phyloP scores from a whole-genome alignment of 1,140 invertebrate species.

The Drosophila sechellia region DNA sequence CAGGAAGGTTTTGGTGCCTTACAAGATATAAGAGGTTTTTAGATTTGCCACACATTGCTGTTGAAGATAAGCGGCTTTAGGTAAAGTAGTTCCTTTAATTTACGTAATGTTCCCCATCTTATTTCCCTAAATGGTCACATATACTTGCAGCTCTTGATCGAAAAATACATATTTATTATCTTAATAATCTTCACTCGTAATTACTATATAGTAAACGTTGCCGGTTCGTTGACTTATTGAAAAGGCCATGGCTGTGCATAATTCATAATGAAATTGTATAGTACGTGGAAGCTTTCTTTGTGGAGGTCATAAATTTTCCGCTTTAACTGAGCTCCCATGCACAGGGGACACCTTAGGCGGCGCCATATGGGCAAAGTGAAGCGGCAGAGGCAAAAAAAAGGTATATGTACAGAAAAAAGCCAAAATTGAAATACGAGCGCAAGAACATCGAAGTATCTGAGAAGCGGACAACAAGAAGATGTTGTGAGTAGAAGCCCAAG shows the following conservation, averaged over 20 bases:
- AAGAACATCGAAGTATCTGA: conserved; percentile 56
- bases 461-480: conserved; percentile 51
- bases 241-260: conserved; percentile 70
- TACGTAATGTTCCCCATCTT: too few relatives aligned
- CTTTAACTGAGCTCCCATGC: conserved; percentile 52
- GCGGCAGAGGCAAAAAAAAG: conserved; percentile 8
- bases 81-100: too few relatives aligned
- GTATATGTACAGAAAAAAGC: conserved; percentile 20
- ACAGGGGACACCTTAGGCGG: conserved; percentile 63
- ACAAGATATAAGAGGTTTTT: too few relatives aligned
- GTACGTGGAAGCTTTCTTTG: conserved; percentile 46
- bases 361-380: conserved; percentile 69
- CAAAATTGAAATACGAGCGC: conserved; percentile 75
- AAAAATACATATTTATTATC: not conserved
- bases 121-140: not conserved
- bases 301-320: conserved; percentile 71
- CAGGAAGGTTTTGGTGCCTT: not conserved
- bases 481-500: conserved; percentile 64
- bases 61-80: too few relatives aligned
- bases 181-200: conserved; percentile 12
- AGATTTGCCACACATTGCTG: too few relatives aligned
- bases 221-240: conserved; percentile 67
- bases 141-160: not conserved
- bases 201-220: conserved; percentile 10
- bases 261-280: conserved; percentile 75